phyloP scores from a whole-genome alignment of 2,888 invertebrate genomes.

The Ichneumoninae sp. region DNA sequence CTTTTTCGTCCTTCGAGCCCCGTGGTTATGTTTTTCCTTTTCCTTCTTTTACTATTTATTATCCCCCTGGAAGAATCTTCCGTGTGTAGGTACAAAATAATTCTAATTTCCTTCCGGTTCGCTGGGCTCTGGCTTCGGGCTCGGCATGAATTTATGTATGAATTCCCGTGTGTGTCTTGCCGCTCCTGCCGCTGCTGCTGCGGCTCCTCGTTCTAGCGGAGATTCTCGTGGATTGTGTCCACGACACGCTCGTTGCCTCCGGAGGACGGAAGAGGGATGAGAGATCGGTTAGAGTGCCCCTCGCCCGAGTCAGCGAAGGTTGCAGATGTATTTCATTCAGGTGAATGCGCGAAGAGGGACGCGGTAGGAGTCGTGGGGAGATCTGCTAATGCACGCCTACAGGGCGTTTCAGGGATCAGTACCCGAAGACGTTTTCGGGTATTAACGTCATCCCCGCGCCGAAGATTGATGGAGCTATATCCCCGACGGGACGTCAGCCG shows the following conservation, averaged over 20 bases:
- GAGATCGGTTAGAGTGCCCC: conserved; percentile 50
- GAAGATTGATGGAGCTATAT: conserved; percentile 81
- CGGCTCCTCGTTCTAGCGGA: conserved; percentile 15
- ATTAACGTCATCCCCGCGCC: conserved; percentile 81
- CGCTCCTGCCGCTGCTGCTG: neutral
- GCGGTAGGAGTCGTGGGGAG: neutral
- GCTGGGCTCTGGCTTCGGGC: conserved; percentile 20
- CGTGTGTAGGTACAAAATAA: conserved; percentile 66
- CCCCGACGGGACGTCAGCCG: conserved; percentile 71
- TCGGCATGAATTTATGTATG: conserved; percentile 68
- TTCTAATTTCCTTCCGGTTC: conserved; percentile 65
- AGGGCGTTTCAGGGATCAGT: conserved; percentile 63
- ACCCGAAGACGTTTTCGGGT: conserved; percentile 75
- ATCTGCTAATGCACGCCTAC: conserved; percentile 49
- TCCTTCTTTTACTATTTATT: conserved; percentile 38
- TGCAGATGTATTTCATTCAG: conserved; percentile 61
- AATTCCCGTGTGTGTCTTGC: conserved; percentile 31
- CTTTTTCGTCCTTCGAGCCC: neutral
- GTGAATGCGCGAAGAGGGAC: conserved; percentile 41
- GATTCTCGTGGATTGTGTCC: conserved; percentile 51
- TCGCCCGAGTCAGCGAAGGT: conserved; percentile 19
- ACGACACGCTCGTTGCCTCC: conserved; percentile 17
- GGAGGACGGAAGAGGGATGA: conserved; percentile 39
- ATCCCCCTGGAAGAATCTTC: conserved; percentile 28
- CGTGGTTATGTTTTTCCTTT: neutral